A percentile compares a stretch with the other conserved stretches of the same genome.
Evolutionary conservation across 2,113 vertebrate genomes (phyloP).

Genomic region (Pedionomus torquatus): DNA sequence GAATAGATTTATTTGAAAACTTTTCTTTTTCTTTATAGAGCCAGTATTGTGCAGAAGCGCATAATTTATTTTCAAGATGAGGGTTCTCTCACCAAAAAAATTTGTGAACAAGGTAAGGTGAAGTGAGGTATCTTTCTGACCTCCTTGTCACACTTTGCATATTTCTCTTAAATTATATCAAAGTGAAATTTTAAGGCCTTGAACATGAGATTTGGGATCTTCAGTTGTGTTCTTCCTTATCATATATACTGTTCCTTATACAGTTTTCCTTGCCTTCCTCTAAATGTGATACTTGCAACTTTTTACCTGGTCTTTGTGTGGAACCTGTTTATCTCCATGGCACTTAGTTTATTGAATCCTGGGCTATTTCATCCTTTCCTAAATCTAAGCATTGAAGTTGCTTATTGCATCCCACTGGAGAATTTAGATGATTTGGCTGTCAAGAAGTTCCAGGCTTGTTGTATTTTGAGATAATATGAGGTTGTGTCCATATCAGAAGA

Average conservation of each 20-base stretch:
- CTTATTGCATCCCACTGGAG: background rate
- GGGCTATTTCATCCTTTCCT: background rate
- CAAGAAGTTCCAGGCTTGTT: background rate
- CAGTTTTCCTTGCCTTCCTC: background rate
- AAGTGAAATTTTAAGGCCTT: background rate
- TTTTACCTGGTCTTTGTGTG: background rate
- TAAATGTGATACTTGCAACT: background rate
- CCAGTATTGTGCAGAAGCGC: constrained; percentile 96
- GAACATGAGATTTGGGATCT: background rate
- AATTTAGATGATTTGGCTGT: background rate
- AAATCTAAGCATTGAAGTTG: background rate
- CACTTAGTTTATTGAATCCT: background rate
- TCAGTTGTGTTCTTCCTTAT: background rate
- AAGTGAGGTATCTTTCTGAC: background rate
- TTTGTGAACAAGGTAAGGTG: constrained; percentile 94
- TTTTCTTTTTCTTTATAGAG: constrained; percentile 71
- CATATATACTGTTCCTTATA: background rate
- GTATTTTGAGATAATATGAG: background rate
- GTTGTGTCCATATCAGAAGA: background rate
- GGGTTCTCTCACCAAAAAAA: constrained; percentile 91
- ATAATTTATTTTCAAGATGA: constrained; percentile 99
- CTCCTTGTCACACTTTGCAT: background rate
- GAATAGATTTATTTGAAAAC: background rate
- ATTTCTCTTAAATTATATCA: background rate
- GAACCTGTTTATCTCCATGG: background rate